phyloP scores from a whole-genome alignment of 2,888 invertebrate species.

The Thyatira batis region DNA sequence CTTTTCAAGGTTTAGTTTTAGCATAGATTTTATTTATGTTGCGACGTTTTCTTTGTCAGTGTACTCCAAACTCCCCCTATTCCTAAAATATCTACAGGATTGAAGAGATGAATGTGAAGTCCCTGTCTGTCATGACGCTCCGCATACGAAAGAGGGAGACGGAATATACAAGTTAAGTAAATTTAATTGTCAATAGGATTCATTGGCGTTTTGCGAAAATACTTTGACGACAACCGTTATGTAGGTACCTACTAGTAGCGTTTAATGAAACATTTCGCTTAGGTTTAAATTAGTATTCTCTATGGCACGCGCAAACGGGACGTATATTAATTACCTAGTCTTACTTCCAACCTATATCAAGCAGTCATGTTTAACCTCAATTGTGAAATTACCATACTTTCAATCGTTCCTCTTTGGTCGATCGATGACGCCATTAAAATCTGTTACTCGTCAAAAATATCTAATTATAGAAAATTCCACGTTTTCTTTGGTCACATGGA shows the following conservation, averaged over 20 bases:
- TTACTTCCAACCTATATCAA: neutral
- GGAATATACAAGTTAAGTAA: no score
- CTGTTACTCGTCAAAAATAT: neutral
- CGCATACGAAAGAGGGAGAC: no score
- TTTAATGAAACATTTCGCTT: neutral
- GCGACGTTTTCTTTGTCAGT: no score
- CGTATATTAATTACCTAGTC: neutral
- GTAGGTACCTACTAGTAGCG: no score
- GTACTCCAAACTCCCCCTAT: no score
- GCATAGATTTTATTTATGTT: no score
- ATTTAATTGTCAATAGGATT: no score
- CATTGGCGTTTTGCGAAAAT: no score
- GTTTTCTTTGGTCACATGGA: neutral
- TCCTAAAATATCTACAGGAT: no score
- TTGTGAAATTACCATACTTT: neutral
- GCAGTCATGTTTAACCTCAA: neutral
- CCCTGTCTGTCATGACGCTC: no score
- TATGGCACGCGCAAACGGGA: neutral
- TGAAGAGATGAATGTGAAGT: no score
- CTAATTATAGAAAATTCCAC: neutral
- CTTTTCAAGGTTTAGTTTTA: slow-evolving; percentile 15
- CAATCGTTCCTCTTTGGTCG: neutral
- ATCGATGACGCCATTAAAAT: neutral
- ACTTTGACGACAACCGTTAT: no score
- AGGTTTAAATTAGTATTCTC: neutral